Conservation (phyloP, 1,140 invertebrate species). For the Diorhabda carinulata region DNA sequence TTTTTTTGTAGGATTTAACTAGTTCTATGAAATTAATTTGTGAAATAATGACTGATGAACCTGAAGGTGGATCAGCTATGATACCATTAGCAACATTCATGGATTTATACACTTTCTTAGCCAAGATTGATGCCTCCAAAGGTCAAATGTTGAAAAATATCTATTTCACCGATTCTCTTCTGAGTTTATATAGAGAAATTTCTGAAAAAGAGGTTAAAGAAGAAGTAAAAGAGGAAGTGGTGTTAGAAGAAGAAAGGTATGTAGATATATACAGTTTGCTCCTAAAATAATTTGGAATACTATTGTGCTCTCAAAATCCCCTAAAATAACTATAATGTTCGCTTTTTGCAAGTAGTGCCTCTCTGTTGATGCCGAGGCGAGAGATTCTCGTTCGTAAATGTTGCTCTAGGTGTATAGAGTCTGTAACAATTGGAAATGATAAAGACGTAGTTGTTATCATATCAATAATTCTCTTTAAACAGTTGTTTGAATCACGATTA, state of each 20-base stretch:
- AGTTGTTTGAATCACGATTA: no score
- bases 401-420: no score
- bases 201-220: slow-evolving; percentile 25
- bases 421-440: no score
- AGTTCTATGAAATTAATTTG: slow-evolving; percentile 77
- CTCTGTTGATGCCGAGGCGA: no score
- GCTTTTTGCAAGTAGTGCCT: no score
- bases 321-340: no score
- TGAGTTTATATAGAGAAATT: slow-evolving; percentile 36
- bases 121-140: slow-evolving; percentile 58
- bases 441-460: no score
- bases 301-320: background rate
- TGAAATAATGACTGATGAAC: slow-evolving; percentile 75
- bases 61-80: slow-evolving; percentile 72
- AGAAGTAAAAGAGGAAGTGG: slow-evolving; percentile 21
- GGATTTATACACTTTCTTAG: slow-evolving; percentile 66
- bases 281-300: background rate
- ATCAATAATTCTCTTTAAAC: no score
- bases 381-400: no score
- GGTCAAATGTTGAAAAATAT: slow-evolving; percentile 38
- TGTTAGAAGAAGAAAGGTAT: slow-evolving; percentile 22
- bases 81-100: slow-evolving; percentile 66
- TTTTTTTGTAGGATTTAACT: slow-evolving; percentile 58
- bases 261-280: background rate
- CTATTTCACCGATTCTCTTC: slow-evolving; percentile 40